These are phyloP conservation scores for Onchidella celtica DNA, from an alignment of 2,888 invertebrate genomes.

Conservation along the genomic window DNA sequence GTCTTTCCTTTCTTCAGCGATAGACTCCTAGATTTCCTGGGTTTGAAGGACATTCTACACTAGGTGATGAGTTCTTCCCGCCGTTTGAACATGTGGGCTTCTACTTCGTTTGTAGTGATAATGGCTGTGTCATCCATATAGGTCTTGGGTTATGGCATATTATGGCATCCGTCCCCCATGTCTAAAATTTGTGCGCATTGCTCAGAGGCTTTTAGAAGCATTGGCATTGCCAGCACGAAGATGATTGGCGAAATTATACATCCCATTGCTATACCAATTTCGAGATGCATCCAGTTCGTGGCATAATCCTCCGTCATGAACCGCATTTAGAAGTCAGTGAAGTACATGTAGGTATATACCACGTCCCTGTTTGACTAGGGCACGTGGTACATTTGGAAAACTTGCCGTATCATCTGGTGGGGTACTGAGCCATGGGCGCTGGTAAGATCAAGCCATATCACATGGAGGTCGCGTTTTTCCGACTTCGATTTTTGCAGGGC, in stretches of 20 bases:
- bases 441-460: neutral
- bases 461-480: neutral
- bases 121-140: constrained; percentile 21
- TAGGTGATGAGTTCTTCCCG: neutral
- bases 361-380: neutral
- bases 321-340: constrained; percentile 13
- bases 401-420: neutral
- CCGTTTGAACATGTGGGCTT: neutral
- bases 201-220: constrained; percentile 15
- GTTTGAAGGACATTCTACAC: constrained; percentile 25
- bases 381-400: constrained; percentile 1
- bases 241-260: constrained; percentile 30
- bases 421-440: constrained; percentile 6
- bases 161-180: neutral
- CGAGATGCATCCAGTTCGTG: constrained; percentile 23
- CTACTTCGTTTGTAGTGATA: neutral
- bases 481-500: neutral
- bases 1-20: constrained; percentile 16
- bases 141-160: constrained; percentile 1
- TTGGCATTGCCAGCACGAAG: constrained; percentile 25
- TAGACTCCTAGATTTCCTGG: constrained; percentile 14
- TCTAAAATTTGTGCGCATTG: neutral
- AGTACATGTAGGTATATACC: constrained; percentile 17
- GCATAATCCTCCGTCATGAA: constrained; percentile 18
- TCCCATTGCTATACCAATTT: constrained; percentile 30